These are phyloP conservation scores for Oceanites oceanicus DNA, from an alignment of 2,113 vertebrate species.

Conservation along the genomic window DNA sequence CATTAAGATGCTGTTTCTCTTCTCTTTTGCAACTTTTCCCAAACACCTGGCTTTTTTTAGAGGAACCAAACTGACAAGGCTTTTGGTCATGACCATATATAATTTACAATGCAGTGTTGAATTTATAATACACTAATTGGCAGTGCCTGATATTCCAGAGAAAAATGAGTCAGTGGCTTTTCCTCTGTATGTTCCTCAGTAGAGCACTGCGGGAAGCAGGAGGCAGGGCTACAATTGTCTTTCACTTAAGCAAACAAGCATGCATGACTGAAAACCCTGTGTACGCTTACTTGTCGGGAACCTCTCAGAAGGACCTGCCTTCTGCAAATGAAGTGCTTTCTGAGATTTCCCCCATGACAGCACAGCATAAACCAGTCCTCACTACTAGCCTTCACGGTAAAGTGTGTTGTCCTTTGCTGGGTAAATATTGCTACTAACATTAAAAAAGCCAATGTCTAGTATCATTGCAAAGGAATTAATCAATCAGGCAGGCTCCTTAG, in stretches of 20 bases:
- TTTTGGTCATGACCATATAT: not conserved
- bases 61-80: not conserved
- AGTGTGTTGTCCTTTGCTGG: not conserved
- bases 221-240: not conserved
- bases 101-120: not conserved
- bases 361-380: not conserved
- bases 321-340: not conserved
- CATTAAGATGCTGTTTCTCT: not conserved
- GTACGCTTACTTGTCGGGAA: not conserved
- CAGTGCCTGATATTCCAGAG: not conserved
- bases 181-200: not conserved
- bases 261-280: not conserved
- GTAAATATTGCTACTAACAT: not conserved
- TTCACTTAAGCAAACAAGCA: not conserved
- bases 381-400: not conserved
- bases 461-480: not conserved
- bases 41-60: not conserved
- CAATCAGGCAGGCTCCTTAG: not conserved
- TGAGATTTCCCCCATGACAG: not conserved
- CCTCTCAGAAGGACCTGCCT: not conserved
- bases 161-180: not conserved
- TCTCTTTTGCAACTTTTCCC: not conserved
- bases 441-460: not conserved
- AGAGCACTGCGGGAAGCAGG: not conserved
- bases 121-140: not conserved